A percentile compares a stretch with the other conserved stretches of the same genome.
phyloP scores from a whole-genome alignment of 37 sponge, comb jelly and placozoan species.

The Bolinopsis microptera region DNA sequence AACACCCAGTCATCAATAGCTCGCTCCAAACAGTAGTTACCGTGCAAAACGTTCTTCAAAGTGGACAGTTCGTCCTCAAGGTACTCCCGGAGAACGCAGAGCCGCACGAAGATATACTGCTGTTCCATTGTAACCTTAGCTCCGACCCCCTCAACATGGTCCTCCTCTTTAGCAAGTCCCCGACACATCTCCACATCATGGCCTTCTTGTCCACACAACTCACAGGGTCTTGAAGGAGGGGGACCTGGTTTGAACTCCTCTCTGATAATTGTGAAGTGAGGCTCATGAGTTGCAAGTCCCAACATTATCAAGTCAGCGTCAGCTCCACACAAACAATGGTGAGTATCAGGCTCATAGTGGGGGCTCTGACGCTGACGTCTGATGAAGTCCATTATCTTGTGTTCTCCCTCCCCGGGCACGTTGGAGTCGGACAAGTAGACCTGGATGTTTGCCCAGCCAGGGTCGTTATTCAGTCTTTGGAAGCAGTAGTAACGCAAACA shows the following conservation, averaged over 20 bases:
- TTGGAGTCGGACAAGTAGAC: slow-evolving; percentile 96
- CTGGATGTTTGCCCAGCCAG: slow-evolving; percentile 85
- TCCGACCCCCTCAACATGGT: slow-evolving; percentile 78
- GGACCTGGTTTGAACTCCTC: slow-evolving; percentile 96
- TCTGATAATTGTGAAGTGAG: slow-evolving; percentile 95
- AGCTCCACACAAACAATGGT: slow-evolving; percentile 97
- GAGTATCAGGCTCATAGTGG: slow-evolving; percentile 94
- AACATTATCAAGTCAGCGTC: slow-evolving; percentile 99
- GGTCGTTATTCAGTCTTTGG: slow-evolving; percentile 87
- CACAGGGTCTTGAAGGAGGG: slow-evolving; percentile 78
- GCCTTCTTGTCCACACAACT: slow-evolving; percentile 92
- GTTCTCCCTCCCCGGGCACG: slow-evolving; percentile 99
- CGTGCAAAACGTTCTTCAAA: slow-evolving; percentile 39
- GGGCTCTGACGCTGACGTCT: slow-evolving; percentile 81
- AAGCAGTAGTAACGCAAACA: slow-evolving; percentile 91
- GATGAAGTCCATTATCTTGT: slow-evolving; percentile 99
- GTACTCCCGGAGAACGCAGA: slow-evolving; percentile 91
- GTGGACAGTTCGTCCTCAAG: slow-evolving; percentile 82
- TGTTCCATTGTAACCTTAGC: slow-evolving; percentile 77
- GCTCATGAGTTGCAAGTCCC: slow-evolving; percentile 98
- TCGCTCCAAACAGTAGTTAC: slow-evolving; percentile 71
- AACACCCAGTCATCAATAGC: slow-evolving; percentile 99
- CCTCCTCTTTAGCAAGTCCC: slow-evolving; percentile 77
- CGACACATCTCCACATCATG: slow-evolving; percentile 89
- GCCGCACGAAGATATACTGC: slow-evolving; percentile 91